phyloP scores from a whole-genome alignment of 2,113 vertebrate species.

The Thalassarche chlororhynchos region DNA sequence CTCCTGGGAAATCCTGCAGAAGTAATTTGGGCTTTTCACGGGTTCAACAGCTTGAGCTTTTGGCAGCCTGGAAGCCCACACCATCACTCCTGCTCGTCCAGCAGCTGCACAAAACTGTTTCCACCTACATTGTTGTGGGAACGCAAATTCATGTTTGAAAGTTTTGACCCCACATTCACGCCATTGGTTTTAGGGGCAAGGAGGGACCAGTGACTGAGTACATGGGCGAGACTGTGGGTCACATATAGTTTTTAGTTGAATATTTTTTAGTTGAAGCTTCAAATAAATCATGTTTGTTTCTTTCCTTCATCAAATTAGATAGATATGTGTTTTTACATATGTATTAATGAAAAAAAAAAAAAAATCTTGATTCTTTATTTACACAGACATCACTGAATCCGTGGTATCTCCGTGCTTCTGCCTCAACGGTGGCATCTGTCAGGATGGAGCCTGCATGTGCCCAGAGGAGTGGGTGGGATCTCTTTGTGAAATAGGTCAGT shows the following conservation, averaged over 20 bases:
- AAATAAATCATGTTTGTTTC: not conserved
- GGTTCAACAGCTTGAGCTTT: not conserved
- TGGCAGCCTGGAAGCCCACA: not conserved
- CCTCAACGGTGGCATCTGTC: slow-evolving; percentile 27
- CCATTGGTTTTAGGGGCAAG: not conserved
- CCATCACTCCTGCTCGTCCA: not conserved
- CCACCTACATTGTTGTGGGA: not conserved
- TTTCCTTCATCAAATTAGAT: not conserved
- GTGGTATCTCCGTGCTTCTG: not conserved
- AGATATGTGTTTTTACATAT: fast-evolving
- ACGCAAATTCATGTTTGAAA: not conserved
- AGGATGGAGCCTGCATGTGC: slow-evolving; percentile 17
- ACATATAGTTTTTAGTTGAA: not conserved
- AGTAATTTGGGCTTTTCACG: not conserved
- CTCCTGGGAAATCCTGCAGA: not conserved
- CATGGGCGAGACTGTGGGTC: not conserved
- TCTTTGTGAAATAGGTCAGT: slow-evolving; percentile 30
- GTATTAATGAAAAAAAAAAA: not conserved
- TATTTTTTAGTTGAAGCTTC: not conserved
- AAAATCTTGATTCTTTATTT: not conserved
- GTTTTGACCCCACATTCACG: not conserved
- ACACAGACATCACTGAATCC: not conserved
- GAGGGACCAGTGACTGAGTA: not conserved
- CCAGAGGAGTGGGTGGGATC: slow-evolving; percentile 42
- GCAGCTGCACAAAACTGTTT: not conserved